Conservation (phyloP, 1,140 invertebrate species). For the Pomacea maculata region DNA sequence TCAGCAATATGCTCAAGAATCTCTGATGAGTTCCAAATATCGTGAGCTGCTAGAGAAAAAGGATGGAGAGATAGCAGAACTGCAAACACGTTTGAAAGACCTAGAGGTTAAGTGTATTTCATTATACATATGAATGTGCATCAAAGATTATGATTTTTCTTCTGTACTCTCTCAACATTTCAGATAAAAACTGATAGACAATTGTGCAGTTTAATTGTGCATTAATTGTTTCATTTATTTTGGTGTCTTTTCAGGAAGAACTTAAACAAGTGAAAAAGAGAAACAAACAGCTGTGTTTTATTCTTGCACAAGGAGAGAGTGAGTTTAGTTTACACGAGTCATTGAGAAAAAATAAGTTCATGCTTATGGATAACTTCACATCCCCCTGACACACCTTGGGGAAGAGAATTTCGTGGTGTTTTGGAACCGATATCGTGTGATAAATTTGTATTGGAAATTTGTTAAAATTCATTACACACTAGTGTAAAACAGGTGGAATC, state of each 20-base stretch:
- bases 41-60: slow-evolving; percentile 75
- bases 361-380: not conserved
- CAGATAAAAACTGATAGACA: not conserved
- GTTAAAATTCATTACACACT: not conserved
- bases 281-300: slow-evolving; percentile 81
- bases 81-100: slow-evolving; percentile 72
- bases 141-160: not conserved
- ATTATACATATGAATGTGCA: not conserved
- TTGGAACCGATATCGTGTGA: not conserved
- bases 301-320: slow-evolving; percentile 83
- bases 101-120: slow-evolving; percentile 66
- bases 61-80: slow-evolving; percentile 72
- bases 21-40: slow-evolving; percentile 65
- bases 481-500: not conserved
- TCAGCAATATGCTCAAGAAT: slow-evolving; percentile 60
- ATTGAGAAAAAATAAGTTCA: too few relatives aligned
- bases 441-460: not conserved
- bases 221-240: not conserved
- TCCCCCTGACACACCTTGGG: too few relatives aligned
- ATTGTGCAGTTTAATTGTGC: not conserved
- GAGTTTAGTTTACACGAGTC: slow-evolving; percentile 57
- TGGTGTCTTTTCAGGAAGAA: slow-evolving; percentile 67
- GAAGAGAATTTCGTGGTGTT: not conserved
- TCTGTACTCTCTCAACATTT: not conserved
- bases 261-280: slow-evolving; percentile 78